phyloP scores from a whole-genome alignment of 2,888 invertebrate genomes.

The Drosophila monieri region DNA sequence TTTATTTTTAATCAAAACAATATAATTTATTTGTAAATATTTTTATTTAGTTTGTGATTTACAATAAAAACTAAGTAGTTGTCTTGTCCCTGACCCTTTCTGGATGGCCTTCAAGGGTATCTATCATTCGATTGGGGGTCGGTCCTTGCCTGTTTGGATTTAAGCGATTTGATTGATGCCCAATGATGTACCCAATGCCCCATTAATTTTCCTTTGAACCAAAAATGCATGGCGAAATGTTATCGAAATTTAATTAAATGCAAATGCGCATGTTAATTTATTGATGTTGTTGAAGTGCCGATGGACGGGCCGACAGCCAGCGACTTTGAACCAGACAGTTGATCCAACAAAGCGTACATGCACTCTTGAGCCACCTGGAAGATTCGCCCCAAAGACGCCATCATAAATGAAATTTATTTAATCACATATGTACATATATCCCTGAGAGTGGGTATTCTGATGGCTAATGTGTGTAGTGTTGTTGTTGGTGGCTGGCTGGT shows the following conservation, averaged over 20 bases:
- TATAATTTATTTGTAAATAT: too few relatives aligned
- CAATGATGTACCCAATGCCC: slow-evolving; percentile 60
- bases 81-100: neutral
- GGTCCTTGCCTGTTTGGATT: slow-evolving; percentile 42
- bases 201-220: slow-evolving; percentile 64
- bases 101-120: slow-evolving; percentile 8
- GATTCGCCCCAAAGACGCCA: slow-evolving; percentile 11
- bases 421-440: slow-evolving; percentile 13
- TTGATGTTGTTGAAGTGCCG: slow-evolving; percentile 39
- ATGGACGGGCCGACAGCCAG: slow-evolving; percentile 17
- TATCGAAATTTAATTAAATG: slow-evolving; percentile 65
- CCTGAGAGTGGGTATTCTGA: slow-evolving; percentile 15
- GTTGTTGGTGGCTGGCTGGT: slow-evolving; percentile 7
- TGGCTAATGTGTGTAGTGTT: slow-evolving; percentile 31
- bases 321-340: slow-evolving; percentile 38
- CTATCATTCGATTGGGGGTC: slow-evolving; percentile 2
- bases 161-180: slow-evolving; percentile 67
- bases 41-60: too few relatives aligned
- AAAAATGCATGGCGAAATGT: slow-evolving; percentile 44
- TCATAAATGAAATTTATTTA: slow-evolving; percentile 20
- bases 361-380: slow-evolving; percentile 32
- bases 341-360: slow-evolving; percentile 6
- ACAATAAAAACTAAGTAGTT: neutral
- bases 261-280: slow-evolving; percentile 61
- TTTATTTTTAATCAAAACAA: neutral